These are phyloP conservation scores for Irena cyanogastra DNA, from an alignment of 2,113 vertebrate genomes.

Conservation along the genomic window DNA sequence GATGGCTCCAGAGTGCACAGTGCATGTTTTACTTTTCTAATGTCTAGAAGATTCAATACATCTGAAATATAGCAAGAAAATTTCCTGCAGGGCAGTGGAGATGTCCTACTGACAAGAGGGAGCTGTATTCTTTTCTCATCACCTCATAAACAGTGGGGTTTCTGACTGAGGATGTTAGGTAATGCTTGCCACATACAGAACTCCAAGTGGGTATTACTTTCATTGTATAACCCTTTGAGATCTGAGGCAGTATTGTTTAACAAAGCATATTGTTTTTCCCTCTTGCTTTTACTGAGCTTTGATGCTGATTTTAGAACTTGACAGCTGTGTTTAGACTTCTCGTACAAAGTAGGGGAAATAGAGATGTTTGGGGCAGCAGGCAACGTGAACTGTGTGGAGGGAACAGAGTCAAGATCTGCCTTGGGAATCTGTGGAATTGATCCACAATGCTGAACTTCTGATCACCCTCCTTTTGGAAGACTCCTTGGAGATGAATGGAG, in stretches of 20 bases:
- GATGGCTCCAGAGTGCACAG: not conserved
- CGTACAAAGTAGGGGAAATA: accelerated
- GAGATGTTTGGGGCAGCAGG: not conserved
- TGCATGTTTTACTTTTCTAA: not conserved
- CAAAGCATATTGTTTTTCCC: constrained; percentile 31
- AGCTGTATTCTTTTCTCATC: constrained; percentile 58
- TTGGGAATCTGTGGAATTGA: not conserved
- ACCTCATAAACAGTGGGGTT: constrained; percentile 49
- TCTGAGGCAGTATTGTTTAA: constrained; percentile 34
- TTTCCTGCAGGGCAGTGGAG: not conserved
- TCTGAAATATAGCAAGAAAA: not conserved
- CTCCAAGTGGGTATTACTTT: constrained; percentile 41
- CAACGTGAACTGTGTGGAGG: not conserved
- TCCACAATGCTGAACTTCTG: not conserved
- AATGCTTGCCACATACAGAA: constrained; percentile 39
- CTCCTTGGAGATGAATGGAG: not conserved
- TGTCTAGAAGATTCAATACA: not conserved
- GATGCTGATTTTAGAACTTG: constrained; percentile 56
- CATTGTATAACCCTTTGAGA: constrained; percentile 29
- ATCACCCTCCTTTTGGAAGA: not conserved
- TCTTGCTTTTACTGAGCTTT: constrained; percentile 49
- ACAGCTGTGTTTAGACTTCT: constrained; percentile 62
- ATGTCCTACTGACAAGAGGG: constrained; percentile 31
- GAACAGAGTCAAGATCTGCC: not conserved
- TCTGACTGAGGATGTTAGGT: constrained; percentile 50